Conservation (phyloP, 2,797 vertebrate species). For the Neosilurus mollespiculum region DNA sequence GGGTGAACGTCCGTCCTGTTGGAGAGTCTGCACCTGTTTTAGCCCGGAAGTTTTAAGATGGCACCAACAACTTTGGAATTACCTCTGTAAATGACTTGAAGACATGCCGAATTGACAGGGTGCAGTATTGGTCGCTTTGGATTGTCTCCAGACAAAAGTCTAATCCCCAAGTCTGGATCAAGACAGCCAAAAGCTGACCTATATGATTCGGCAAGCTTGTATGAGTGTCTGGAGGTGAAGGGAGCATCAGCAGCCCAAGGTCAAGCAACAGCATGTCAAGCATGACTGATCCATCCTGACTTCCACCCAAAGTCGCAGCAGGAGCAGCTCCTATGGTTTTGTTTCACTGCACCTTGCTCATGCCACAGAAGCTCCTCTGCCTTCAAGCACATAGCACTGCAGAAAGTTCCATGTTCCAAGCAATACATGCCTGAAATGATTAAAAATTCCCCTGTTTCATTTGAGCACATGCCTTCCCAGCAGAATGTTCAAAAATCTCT, state of each 20-base stretch:
- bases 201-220: background rate
- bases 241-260: background rate
- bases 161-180: background rate
- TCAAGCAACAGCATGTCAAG: constrained; percentile 3
- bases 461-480: background rate
- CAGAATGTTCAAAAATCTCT: background rate
- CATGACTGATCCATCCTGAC: constrained; percentile 36
- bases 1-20: background rate
- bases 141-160: background rate
- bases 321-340: constrained; percentile 16
- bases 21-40: background rate
- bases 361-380: background rate
- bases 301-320: constrained; percentile 26
- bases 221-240: background rate
- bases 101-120: background rate
- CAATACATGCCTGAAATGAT: background rate
- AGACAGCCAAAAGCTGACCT: background rate
- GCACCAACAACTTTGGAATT: background rate
- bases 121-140: background rate
- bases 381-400: background rate
- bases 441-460: background rate
- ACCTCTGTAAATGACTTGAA: background rate
- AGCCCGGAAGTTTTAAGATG: background rate
- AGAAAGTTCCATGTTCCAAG: background rate
- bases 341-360: constrained; percentile 1